Base-by-base conservation (phyloP, 2,888 invertebrate species). In the Holacanthella duospinosa region DNA sequence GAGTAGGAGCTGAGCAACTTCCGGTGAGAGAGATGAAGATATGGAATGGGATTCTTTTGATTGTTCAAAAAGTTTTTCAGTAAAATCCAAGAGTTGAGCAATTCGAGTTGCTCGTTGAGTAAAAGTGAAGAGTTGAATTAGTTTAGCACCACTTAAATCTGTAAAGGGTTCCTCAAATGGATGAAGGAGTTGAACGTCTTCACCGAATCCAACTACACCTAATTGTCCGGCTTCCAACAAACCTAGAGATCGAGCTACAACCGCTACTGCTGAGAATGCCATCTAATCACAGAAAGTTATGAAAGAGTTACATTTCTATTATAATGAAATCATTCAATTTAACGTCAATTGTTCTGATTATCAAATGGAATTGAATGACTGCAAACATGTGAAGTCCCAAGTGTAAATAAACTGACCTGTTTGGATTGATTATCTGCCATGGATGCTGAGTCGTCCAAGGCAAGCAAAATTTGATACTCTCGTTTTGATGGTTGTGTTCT, bases 381-480 rank as follows among this genome's bases (percentile, higher is more conserved):
- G 25, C 19, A 44, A 59, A 53, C n/a, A 19, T 12, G 48, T 26
- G n/a, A 21, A 16, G 19, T 24, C 9, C n/a, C n/a, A n/a, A n/a
- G n/a, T n/a, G n/a, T n/a, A n/a, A n/a, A n/a, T n/a, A n/a, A n/a
- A 4, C 63, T 64, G 67, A 77, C 77, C 73, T 76, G 75, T 76
- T 90, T 91, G 55, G 91, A 89, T 75, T 87, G 85, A 75, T 89
- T 91, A 73, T 91, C 89, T n/a, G 86, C 83, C 92, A 92, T 92
- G 74, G 87, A 87, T 12, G 86, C 85, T 0, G 97, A 97, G 77
- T 99, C 96, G 76, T 99, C 99, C 4, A 99, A 86, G 0, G 99
- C 97, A 55, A 99, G 82, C 25, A 94, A 86, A 58, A 97, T 92
- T 77, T 95, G 95, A 78, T 99, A 99, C 73, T 97, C 89, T 57